Conservation (phyloP, 2,888 invertebrate genomes). For the Thereva unica region DNA sequence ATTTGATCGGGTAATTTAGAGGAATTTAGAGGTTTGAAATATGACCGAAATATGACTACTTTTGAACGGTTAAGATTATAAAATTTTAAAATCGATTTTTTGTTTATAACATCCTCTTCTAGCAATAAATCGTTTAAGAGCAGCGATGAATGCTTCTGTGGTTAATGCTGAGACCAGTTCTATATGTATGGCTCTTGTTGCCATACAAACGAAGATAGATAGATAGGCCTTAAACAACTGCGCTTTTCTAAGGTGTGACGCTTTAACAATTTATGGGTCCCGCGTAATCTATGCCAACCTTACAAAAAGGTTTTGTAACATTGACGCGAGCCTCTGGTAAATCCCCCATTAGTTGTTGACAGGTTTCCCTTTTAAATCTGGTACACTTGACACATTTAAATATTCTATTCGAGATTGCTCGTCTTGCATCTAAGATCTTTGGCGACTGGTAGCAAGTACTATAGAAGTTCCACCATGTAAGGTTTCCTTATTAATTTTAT, state of each 20-base stretch:
- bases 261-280: not conserved
- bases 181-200: not conserved
- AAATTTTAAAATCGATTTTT: no score
- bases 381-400: conserved; percentile 38
- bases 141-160: no score
- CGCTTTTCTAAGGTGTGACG: not conserved
- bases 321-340: no score
- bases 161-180: not conserved
- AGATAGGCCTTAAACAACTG: not conserved
- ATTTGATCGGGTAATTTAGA: no score
- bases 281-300: not conserved
- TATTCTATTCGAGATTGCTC: conserved; percentile 16
- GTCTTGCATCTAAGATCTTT: conserved; percentile 39
- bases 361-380: not conserved
- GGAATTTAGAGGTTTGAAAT: no score
- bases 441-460: conserved; percentile 36
- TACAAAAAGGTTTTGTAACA: no score
- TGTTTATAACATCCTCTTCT: no score
- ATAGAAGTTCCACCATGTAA: conserved; percentile 43
- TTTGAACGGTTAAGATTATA: no score
- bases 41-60: no score
- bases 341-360: no score
- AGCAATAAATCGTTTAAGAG: no score
- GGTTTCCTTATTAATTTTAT: conserved; percentile 29
- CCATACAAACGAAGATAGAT: not conserved